Base-by-base conservation (phyloP, 2,113 vertebrate species). In the Eretmochelys imbricata region DNA sequence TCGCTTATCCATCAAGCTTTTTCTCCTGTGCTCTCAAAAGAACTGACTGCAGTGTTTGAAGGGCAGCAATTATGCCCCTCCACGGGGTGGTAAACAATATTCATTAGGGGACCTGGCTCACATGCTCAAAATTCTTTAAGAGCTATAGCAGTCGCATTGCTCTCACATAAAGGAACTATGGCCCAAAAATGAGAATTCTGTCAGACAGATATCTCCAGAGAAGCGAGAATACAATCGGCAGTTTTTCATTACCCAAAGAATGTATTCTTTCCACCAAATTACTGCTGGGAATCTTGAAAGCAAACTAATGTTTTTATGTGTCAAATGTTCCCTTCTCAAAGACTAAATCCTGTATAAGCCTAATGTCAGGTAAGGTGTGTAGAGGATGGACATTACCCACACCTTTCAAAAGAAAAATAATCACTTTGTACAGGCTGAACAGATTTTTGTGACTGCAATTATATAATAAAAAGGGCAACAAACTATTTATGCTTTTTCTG, bases 331-430 rank as follows among this genome's bases (percentile, higher is more conserved):
- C 82, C 92, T 95, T 88, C 55, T 91, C 83, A 91, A 90, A 94
- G 90, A 93, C 42, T 92, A 95, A 97, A 95, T 96, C 48, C 84
- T 89, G 13, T 62, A 88, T 95, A 95, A 95, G 91, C 35, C 69
- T 53, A 88, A 95, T 48, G 49, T 93, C 55, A 87, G n/a, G 12
- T 91, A 38, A 96, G n/a, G 93, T 75, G 31, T 94, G 29, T 49
- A 84, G 81, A 93, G 90, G 59, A 80, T 80, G 22, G 8, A 9
- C 89, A 80, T 62, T 54, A 87, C 24, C 11, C 59, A 27, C 50
- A 80, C 72, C 35, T 97, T 80, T 29, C 7, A 65, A 91, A 87
- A 59, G 50, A 79, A 53, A 86, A 93, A 50, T 42, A 75, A 81
- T 1, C 3, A 80, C 38, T 86, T 31, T 75, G 53, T 80, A 82